A percentile compares a stretch with the other conserved stretches of the same genome.
These are phyloP conservation scores for Mycetomoellerius zeteki DNA, from an alignment of 1,140 invertebrate genomes.

Conservation along the genomic window DNA sequence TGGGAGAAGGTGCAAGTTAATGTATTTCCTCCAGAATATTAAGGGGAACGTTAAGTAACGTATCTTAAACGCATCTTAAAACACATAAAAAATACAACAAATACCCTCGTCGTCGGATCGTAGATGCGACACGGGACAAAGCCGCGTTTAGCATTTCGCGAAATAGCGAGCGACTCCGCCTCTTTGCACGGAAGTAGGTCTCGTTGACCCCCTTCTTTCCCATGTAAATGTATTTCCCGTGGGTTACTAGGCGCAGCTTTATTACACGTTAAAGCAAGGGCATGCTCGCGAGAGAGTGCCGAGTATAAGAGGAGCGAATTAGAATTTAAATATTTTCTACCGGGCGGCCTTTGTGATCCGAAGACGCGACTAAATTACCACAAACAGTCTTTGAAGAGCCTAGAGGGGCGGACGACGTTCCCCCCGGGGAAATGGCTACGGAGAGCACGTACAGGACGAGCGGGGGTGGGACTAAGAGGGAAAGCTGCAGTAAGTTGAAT, in stretches of 20 bases:
- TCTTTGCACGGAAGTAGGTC: slow-evolving; percentile 43
- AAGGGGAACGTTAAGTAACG: slow-evolving; percentile 29
- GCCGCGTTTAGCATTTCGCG: slow-evolving; percentile 57
- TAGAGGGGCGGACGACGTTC: slow-evolving; percentile 29
- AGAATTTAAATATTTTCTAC: slow-evolving; percentile 70
- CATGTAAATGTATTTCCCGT: slow-evolving; percentile 65
- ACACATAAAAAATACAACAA: slow-evolving; percentile 34
- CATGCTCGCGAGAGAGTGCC: slow-evolving; percentile 27
- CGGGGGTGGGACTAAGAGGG: slow-evolving; percentile 2
- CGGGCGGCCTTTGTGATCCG: slow-evolving; percentile 53
- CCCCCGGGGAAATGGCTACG: slow-evolving; percentile 41
- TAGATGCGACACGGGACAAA: slow-evolving; percentile 49
- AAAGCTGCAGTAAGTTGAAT: slow-evolving; percentile 64
- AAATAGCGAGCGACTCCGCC: slow-evolving; percentile 30
- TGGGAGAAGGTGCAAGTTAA: not conserved
- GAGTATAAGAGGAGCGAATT: slow-evolving; percentile 57
- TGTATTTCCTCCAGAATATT: slow-evolving; percentile 15
- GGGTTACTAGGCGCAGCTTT: slow-evolving; percentile 60
- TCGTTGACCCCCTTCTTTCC: slow-evolving; percentile 54
- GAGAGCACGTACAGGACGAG: slow-evolving; percentile 13
- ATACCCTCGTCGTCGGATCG: slow-evolving; percentile 18
- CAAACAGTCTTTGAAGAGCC: slow-evolving; percentile 69
- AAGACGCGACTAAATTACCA: slow-evolving; percentile 69
- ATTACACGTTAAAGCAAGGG: slow-evolving; percentile 59
- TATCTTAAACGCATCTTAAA: too few relatives aligned